Conservation (phyloP, 2,113 vertebrate species). For the Lophura nycthemera region DNA sequence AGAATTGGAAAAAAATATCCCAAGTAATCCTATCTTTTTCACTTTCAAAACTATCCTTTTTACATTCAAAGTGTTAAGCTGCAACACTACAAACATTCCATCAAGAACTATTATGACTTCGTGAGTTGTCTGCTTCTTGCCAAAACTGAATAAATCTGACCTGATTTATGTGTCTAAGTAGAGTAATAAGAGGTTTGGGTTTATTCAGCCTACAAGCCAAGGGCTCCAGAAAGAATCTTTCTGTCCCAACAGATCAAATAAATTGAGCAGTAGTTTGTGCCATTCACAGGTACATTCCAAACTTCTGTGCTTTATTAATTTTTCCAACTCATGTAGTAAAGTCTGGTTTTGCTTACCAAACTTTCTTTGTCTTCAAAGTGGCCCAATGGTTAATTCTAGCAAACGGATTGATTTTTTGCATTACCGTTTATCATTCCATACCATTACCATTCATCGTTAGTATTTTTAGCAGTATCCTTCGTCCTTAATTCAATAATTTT, state of each 20-base stretch:
- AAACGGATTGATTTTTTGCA: neutral
- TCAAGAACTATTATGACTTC: constrained; percentile 23
- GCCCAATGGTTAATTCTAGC: neutral
- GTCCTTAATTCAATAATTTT: neutral
- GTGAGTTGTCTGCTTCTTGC: constrained; percentile 3
- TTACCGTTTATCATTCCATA: neutral
- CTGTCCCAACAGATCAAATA: constrained; percentile 13
- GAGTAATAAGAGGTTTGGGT: neutral
- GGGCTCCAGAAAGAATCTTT: constrained; percentile 9
- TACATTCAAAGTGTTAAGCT: neutral
- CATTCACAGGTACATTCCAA: constrained; percentile 1
- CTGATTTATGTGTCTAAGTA: constrained; percentile 50
- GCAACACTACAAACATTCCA: neutral
- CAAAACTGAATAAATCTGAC: constrained; percentile 32
- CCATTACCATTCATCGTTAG: neutral
- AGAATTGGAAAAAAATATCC: neutral
- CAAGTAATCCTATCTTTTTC: neutral
- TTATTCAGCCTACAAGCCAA: neutral
- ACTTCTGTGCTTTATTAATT: neutral
- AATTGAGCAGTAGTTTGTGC: constrained; percentile 15
- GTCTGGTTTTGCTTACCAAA: neutral
- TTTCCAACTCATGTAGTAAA: neutral
- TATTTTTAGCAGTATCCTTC: neutral
- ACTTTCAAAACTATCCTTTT: too few relatives aligned
- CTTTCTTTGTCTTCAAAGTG: neutral